Percentiles rank a stretch among this genome's conserved stretches.
These are phyloP conservation scores for Scaptomyza tumidula DNA, from an alignment of 2,888 invertebrate species.

Conservation along the genomic window DNA sequence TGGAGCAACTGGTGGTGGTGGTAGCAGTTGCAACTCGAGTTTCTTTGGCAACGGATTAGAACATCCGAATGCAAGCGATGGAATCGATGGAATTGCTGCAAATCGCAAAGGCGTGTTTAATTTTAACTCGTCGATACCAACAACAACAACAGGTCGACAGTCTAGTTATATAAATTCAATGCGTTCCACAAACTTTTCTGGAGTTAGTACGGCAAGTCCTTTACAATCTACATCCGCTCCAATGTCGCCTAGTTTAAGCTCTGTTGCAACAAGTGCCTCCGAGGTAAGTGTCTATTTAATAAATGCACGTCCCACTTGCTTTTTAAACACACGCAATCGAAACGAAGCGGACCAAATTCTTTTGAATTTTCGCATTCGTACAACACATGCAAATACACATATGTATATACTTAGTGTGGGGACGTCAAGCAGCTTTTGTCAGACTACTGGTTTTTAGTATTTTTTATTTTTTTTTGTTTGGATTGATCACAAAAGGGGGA, in stretches of 20 bases:
- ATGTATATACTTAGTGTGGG: too few species aligned
- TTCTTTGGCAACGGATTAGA: slow-evolving; percentile 27
- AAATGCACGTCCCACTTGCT: neutral
- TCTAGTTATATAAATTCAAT: slow-evolving; percentile 76
- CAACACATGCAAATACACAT: too few species aligned
- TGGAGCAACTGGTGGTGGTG: slow-evolving; percentile 21
- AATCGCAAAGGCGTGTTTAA: slow-evolving; percentile 33
- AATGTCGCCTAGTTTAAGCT: slow-evolving; percentile 90
- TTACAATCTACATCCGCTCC: slow-evolving; percentile 84
- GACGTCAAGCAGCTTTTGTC: slow-evolving; percentile 28
- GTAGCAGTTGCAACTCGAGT: slow-evolving; percentile 21
- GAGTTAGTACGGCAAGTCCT: slow-evolving; percentile 84
- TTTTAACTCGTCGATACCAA: slow-evolving; percentile 33
- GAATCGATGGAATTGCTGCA: slow-evolving; percentile 3
- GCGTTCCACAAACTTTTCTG: slow-evolving; percentile 62
- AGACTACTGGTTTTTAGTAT: slow-evolving; percentile 2
- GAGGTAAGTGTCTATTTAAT: slow-evolving; percentile 86
- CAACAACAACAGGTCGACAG: slow-evolving; percentile 38
- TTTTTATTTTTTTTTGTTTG: neutral
- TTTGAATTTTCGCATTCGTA: too few species aligned
- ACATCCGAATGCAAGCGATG: slow-evolving; percentile 18
- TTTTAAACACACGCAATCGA: neutral
- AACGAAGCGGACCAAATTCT: too few species aligned
- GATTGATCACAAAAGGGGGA: slow-evolving; percentile 8
- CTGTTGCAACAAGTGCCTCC: slow-evolving; percentile 91